Percentiles rank a stretch among this genome's conserved stretches.
These are phyloP conservation scores for Sinohyriopsis cumingii DNA, from an alignment of 2,888 invertebrate species.

Conservation along the genomic window DNA sequence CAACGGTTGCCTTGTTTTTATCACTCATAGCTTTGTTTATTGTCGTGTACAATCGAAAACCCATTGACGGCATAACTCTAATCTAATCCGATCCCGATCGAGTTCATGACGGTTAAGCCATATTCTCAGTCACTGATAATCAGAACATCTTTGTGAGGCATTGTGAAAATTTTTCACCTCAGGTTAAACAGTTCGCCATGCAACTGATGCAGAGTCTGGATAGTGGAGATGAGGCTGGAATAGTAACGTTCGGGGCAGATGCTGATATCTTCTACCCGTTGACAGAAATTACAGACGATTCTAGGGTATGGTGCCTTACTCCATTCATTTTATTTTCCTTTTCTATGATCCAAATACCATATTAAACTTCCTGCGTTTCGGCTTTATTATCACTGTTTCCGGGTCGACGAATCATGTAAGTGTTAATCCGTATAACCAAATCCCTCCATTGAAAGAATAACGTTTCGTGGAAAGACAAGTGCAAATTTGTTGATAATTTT, in stretches of 20 bases:
- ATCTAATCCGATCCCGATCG: no score
- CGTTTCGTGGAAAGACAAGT: not conserved
- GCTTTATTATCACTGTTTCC: no score
- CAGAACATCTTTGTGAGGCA: not conserved
- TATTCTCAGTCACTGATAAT: not conserved
- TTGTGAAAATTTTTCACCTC: not conserved
- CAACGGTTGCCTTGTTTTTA: no score
- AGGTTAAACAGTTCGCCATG: constrained; percentile 54
- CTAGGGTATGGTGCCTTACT: constrained; percentile 42
- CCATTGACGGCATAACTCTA: no score
- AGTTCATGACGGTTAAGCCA: not conserved
- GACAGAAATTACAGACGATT: constrained; percentile 44
- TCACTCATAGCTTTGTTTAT: no score
- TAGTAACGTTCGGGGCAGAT: constrained; percentile 62
- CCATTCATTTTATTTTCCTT: not conserved
- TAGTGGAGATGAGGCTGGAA: constrained; percentile 53
- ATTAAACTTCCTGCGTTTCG: no score
- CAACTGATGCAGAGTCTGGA: constrained; percentile 52
- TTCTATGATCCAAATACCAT: not conserved
- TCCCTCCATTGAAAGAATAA: not conserved
- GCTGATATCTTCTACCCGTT: constrained; percentile 57
- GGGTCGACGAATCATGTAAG: no score
- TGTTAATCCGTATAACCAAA: not conserved
- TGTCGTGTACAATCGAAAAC: no score
- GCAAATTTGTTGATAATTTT: no score